phyloP scores from a whole-genome alignment of 2,797 vertebrate species.

The Sebastes taczanowskii region DNA sequence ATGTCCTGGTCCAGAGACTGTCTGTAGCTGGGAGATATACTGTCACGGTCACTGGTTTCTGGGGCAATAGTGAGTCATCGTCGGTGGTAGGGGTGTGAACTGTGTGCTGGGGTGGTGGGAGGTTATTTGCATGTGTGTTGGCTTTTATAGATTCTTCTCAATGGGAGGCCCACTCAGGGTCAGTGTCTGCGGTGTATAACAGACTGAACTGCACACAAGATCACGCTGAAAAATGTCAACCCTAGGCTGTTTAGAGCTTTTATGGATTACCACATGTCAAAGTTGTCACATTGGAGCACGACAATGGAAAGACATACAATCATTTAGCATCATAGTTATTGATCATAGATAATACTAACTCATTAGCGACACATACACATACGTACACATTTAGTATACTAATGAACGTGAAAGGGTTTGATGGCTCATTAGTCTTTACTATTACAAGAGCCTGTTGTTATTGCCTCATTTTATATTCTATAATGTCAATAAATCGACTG shows the following conservation, averaged over 20 bases:
- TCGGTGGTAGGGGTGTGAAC: not conserved
- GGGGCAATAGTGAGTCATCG: conserved; percentile 35
- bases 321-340: not conserved
- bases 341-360: not conserved
- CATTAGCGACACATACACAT: conserved; percentile 9
- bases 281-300: not conserved
- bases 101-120: not conserved
- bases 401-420: not conserved
- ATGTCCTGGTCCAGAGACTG: not conserved
- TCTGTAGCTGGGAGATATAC: not conserved
- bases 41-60: conserved; percentile 29
- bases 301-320: not conserved
- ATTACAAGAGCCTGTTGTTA: not conserved
- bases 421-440: conserved; percentile 7
- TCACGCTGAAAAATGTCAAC: not conserved
- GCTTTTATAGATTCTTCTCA: conserved; percentile 25
- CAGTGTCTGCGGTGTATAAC: not conserved
- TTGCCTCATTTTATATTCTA: not conserved
- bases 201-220: conserved; percentile 3
- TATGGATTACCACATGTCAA: conserved; percentile 23
- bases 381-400: not conserved
- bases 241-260: not conserved
- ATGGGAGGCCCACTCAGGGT: conserved; percentile 7
- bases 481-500: not conserved
- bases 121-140: conserved; percentile 30